Conservation (phyloP, 2,113 vertebrate genomes). For the Monopterus albus region DNA sequence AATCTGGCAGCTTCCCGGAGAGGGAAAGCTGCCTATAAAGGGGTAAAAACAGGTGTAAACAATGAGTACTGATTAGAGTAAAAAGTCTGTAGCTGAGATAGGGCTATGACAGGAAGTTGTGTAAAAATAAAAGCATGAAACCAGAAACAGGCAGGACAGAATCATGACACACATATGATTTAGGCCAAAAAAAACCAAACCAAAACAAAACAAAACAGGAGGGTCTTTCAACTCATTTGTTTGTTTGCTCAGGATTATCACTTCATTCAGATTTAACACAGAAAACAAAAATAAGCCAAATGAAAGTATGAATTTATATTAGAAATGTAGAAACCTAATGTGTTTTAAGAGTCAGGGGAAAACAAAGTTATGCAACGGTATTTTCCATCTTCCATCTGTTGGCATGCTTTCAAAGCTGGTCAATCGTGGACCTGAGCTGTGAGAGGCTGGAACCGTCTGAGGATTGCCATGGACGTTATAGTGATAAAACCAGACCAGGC, state of each 20-base stretch:
- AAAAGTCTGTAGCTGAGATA: too few relatives aligned
- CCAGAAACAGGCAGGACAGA: too few relatives aligned
- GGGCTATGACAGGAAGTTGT: too few relatives aligned
- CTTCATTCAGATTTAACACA: not conserved
- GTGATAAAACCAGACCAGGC: slow-evolving; percentile 55
- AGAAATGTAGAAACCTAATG: not conserved
- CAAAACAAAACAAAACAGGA: slow-evolving; percentile 16
- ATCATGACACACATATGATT: slow-evolving; percentile 20
- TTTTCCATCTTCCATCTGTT: slow-evolving; percentile 54
- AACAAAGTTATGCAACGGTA: slow-evolving; percentile 33
- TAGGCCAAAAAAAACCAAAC: too few relatives aligned
- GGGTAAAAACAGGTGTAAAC: too few relatives aligned
- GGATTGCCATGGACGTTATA: slow-evolving; percentile 61
- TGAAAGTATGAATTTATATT: not conserved
- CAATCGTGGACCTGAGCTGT: slow-evolving; percentile 20
- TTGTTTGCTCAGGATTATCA: not conserved
- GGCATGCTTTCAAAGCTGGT: slow-evolving; percentile 38
- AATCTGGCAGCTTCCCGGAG: too few relatives aligned
- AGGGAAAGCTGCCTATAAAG: too few relatives aligned
- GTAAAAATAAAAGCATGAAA: too few relatives aligned
- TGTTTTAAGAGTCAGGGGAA: slow-evolving; percentile 24
- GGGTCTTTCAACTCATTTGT: slow-evolving; percentile 4
- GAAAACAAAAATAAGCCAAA: not conserved
- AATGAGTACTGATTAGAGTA: too few relatives aligned
- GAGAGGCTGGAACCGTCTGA: slow-evolving; percentile 56